Conservation (phyloP, 2,113 vertebrate species). For the Panthera leo region DNA sequence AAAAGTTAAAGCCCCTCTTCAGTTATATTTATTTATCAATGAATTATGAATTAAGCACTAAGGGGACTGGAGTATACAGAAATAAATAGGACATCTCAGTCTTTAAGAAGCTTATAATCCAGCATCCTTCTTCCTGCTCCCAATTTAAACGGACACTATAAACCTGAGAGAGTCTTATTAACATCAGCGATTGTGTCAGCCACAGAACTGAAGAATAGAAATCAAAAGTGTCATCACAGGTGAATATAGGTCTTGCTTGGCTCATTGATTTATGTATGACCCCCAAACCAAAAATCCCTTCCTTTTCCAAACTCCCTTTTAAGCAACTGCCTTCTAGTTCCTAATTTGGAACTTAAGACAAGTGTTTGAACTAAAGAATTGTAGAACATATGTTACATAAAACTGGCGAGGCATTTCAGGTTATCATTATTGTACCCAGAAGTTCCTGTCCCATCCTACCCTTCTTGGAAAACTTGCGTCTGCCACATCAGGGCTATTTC, state of each 20-base stretch:
- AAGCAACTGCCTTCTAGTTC: not conserved
- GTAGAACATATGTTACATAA: not conserved
- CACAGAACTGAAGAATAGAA: not conserved
- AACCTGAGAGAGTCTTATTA: constrained; percentile 14
- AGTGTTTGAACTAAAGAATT: constrained; percentile 25
- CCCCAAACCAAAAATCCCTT: not conserved
- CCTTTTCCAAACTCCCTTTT: not conserved
- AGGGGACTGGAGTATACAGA: not conserved
- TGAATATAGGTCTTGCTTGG: not conserved
- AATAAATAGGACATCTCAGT: not conserved
- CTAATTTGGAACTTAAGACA: constrained; percentile 15
- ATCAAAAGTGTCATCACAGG: not conserved
- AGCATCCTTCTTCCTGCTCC: not conserved
- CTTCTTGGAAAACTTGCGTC: not conserved
- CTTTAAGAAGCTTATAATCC: not conserved
- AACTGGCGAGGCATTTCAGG: not conserved
- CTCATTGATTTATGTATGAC: not conserved
- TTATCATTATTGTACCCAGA: not conserved
- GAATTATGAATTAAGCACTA: not conserved
- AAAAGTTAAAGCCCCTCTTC: constrained; percentile 6
- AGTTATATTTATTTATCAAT: not conserved
- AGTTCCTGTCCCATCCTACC: not conserved
- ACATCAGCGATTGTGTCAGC: not conserved
- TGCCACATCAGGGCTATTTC: not conserved
- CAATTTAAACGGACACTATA: not conserved